phyloP scores from a whole-genome alignment of 2,888 invertebrate genomes.

The Gastrophysa polygoni region DNA sequence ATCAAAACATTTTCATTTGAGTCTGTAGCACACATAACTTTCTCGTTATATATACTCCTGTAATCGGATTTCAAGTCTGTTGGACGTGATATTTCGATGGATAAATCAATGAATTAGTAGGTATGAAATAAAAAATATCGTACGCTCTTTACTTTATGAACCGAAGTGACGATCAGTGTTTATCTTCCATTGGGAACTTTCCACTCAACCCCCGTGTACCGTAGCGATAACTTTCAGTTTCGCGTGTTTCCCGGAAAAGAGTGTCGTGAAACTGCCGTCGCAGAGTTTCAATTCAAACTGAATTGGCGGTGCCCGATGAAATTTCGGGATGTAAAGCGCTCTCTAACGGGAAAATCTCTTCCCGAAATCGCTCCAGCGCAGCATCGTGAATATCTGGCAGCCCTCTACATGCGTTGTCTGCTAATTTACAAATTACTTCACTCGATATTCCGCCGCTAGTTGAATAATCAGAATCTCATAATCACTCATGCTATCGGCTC shows the following conservation, averaged over 20 bases:
- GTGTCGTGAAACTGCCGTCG: constrained; percentile 15
- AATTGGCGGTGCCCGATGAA: constrained; percentile 25
- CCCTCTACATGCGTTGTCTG: constrained; percentile 17
- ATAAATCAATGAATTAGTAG: too few species aligned
- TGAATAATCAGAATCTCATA: background rate
- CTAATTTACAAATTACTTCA: constrained; percentile 17
- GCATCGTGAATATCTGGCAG: constrained; percentile 22
- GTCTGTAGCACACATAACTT: too few species aligned
- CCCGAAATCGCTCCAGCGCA: constrained; percentile 33
- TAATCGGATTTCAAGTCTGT: too few species aligned
- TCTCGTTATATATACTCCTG: too few species aligned
- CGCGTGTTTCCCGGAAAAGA: constrained; percentile 18
- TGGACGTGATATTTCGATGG: too few species aligned
- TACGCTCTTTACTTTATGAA: background rate
- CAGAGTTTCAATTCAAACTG: constrained; percentile 23
- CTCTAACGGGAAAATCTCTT: constrained; percentile 34
- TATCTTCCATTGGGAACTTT: background rate
- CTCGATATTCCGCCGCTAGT: background rate
- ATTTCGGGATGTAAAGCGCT: constrained; percentile 31
- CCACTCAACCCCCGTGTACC: constrained; percentile 12
- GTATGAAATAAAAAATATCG: too few species aligned
- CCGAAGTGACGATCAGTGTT: background rate
- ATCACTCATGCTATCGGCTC: too few species aligned
- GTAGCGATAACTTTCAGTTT: background rate
- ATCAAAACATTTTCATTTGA: too few species aligned